phyloP scores from a whole-genome alignment of 2,888 invertebrate genomes.

The Apamea anceps region DNA sequence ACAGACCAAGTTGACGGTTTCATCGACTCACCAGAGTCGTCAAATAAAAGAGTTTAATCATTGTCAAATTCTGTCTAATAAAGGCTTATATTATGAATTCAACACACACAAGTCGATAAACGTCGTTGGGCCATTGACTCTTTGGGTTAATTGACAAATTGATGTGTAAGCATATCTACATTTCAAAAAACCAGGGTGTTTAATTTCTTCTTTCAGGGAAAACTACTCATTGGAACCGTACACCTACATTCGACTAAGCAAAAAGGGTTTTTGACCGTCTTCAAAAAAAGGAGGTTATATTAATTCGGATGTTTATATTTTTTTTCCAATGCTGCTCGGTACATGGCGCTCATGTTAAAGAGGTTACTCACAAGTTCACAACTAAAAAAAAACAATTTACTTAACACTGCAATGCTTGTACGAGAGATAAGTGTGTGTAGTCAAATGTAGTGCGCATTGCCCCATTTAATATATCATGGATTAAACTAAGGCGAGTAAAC shows the following conservation, averaged over 20 bases:
- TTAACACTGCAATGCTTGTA: neutral
- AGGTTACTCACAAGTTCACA: neutral
- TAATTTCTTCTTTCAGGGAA: neutral
- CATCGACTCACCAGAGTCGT: too few species aligned
- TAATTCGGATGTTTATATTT: too few species aligned
- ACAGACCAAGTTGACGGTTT: neutral
- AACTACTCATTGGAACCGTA: neutral
- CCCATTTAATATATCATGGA: neutral
- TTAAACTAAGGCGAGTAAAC: constrained; percentile 25
- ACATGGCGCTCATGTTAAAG: neutral
- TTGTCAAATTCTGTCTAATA: too few species aligned
- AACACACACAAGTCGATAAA: constrained; percentile 4
- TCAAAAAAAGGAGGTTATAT: too few species aligned
- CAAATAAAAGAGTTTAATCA: too few species aligned
- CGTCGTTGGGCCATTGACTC: constrained; percentile 19
- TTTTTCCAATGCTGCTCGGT: neutral
- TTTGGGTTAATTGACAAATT: constrained; percentile 23
- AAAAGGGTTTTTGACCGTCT: too few species aligned
- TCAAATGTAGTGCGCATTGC: constrained; percentile 28
- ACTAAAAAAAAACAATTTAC: constrained; percentile 1
- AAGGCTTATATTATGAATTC: too few species aligned
- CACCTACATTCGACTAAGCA: neutral
- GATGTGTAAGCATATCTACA: neutral
- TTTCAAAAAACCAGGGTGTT: neutral
- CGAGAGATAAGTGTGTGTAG: neutral